Percentiles rank a stretch among this genome's conserved stretches.
phyloP scores from a whole-genome alignment of 1,140 invertebrate genomes.

The Eueides isabella region DNA sequence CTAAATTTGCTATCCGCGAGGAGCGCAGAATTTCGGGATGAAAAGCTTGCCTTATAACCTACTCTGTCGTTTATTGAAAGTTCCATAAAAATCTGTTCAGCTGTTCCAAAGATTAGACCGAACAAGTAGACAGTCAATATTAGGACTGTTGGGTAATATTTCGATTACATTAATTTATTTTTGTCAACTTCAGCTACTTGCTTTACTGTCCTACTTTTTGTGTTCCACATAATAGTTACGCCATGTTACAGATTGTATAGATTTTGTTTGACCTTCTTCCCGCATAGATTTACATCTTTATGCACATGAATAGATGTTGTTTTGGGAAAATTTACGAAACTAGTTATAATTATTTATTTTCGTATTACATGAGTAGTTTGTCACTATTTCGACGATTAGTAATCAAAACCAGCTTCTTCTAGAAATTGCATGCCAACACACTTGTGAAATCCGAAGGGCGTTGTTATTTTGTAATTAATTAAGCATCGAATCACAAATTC shows the following conservation, averaged over 20 bases:
- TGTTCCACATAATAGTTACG: background rate
- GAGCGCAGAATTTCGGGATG: too few species aligned
- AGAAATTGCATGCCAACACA: background rate
- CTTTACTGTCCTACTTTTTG: background rate
- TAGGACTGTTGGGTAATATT: too few species aligned
- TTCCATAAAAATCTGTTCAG: too few species aligned
- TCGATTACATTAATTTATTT: background rate
- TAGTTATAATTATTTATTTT: slow-evolving; percentile 16
- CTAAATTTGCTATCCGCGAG: too few species aligned
- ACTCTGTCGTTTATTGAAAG: too few species aligned
- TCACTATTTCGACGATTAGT: background rate
- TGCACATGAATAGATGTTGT: background rate
- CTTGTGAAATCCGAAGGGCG: background rate
- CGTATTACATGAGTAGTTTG: background rate
- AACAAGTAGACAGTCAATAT: too few species aligned
- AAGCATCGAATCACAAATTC: too few species aligned
- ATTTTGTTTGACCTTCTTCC: background rate
- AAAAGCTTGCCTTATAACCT: too few species aligned
- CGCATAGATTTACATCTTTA: slow-evolving; percentile 4
- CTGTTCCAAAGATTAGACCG: too few species aligned
- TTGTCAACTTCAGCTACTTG: background rate
- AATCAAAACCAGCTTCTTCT: background rate
- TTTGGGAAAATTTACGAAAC: slow-evolving; percentile 17
- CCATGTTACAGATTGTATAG: slow-evolving; percentile 7
- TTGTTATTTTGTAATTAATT: background rate